Evolutionary conservation across 2,113 vertebrate species (phyloP), one percentile per base, ranked within the genome.

Genomic region (Trogon surrucura): DNA sequence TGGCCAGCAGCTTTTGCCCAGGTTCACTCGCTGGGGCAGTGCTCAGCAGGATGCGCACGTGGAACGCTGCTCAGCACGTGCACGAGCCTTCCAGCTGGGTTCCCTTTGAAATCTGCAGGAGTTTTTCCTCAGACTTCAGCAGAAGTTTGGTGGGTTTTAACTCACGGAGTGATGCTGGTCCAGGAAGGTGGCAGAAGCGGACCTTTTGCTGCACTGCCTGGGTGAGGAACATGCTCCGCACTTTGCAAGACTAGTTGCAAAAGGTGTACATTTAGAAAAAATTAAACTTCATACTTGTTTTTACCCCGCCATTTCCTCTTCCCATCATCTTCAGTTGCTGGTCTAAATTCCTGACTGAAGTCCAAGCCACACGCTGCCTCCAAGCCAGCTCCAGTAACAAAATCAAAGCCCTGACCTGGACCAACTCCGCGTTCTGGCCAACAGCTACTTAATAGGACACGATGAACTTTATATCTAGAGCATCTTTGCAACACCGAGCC

Each of bases 171-270:
- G 21, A 9, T 36, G 69, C 25, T 57, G 41, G 9, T 21, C 14
- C 29, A 20, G 62, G 29, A 34, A 36, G 17, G 19, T 5, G 32
- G 13, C n/a, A 41, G 60, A 67, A 71, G 25, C 17, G 9, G 10
- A 60, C 22, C 21, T 0, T 5, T 6, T n/a, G 14, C 32, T 54
- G 54, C 21, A 74, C 64, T 0, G 0, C 15, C 4, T 17, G 13
- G 32, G 41, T n/a, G 58, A 83, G 36, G 7, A 79, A 2, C 14
- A 6, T 0, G 0, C 6, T 10, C 56, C 5, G 13, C 0, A 0
- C 27, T 51, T 41, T 4, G 18, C 22, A 5, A 51, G 13, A 8
- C 16, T 9, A 4, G 6, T 17, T 62, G 5, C 7, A 36, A 57
- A 50, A 81, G 11, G 6, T 2, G 1, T 8, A n/a, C 26, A 26